These are phyloP conservation scores for Dasypogon diadema DNA, from an alignment of 2,888 invertebrate genomes.

Conservation along the genomic window DNA sequence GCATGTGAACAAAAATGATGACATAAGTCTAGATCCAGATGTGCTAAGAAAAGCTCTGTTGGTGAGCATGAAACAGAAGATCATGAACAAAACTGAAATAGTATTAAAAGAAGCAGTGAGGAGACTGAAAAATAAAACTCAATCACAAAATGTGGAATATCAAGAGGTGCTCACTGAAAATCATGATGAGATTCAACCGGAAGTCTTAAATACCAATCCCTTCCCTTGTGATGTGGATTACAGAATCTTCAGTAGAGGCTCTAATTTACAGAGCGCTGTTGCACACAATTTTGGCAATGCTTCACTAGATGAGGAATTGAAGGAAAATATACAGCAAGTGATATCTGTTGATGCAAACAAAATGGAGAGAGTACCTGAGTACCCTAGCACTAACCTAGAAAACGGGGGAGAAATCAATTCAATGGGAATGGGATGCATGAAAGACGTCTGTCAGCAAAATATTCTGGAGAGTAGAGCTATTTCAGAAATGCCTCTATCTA, in stretches of 20 bases:
- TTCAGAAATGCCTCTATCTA: too few relatives aligned
- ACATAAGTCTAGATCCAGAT: conserved; percentile 58
- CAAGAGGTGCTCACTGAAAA: neutral
- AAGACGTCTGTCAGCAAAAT: too few relatives aligned
- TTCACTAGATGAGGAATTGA: neutral
- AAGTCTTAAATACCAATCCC: neutral
- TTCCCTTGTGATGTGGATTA: conserved; percentile 4
- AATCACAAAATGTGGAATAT: neutral
- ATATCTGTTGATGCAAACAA: too few relatives aligned
- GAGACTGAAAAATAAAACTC: conserved; percentile 59
- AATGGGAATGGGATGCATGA: too few relatives aligned
- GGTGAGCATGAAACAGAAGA: conserved; percentile 60
- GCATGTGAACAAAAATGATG: conserved; percentile 23
- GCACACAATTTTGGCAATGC: neutral
- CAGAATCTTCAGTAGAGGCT: neutral
- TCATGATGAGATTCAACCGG: neutral
- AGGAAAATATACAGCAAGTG: conserved; percentile 26
- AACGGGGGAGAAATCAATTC: too few relatives aligned
- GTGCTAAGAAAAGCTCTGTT: conserved; percentile 61
- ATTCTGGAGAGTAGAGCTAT: too few relatives aligned
- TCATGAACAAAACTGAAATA: conserved; percentile 51
- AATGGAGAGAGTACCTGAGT: conserved; percentile 35
- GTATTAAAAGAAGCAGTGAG: conserved; percentile 66
- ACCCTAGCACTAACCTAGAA: neutral
- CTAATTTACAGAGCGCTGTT: neutral